These are phyloP conservation scores for Sanderia malayensis DNA, from an alignment of 30 jellyfish, hydroid and myxozoan species.

Conservation along the genomic window DNA sequence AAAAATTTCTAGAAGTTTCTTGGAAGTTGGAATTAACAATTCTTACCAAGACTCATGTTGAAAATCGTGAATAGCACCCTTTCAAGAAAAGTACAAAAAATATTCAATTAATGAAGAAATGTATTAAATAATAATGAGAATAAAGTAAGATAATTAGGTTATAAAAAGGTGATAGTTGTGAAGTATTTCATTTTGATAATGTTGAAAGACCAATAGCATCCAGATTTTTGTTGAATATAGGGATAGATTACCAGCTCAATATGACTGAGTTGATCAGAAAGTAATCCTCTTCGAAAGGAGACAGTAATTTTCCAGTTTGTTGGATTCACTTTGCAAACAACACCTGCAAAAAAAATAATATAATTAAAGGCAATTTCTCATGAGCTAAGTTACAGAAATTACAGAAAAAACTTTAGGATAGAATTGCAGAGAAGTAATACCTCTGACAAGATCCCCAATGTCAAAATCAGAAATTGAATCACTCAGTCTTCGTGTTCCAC, in stretches of 20 bases:
- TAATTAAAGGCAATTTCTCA: no score
- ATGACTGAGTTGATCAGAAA: slow-evolving; percentile 40
- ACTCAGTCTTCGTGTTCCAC: slow-evolving; percentile 48
- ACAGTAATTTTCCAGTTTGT: slow-evolving; percentile 20
- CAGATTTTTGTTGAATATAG: no score
- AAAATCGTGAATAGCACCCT: slow-evolving; percentile 38
- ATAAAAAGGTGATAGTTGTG: no score
- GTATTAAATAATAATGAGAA: no score
- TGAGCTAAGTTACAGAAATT: no score
- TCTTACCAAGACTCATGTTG: slow-evolving; percentile 14
- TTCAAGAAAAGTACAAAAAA: not conserved
- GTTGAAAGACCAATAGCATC: no score
- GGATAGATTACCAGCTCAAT: slow-evolving; percentile 48
- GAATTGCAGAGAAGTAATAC: no score
- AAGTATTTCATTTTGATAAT: no score
- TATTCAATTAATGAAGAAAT: no score
- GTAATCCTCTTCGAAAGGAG: slow-evolving; percentile 43
- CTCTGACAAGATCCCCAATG: slow-evolving; percentile 69
- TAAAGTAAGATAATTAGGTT: no score
- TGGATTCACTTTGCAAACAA: slow-evolving; percentile 17
- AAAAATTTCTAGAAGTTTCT: no score
- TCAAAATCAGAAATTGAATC: slow-evolving; percentile 64
- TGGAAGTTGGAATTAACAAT: not conserved
- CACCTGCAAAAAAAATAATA: slow-evolving; percentile 40
- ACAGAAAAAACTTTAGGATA: no score